Evolutionary conservation across 1,140 invertebrate species (phyloP), one percentile per base, ranked within the genome.

Genomic region (Bombus pascuorum): DNA sequence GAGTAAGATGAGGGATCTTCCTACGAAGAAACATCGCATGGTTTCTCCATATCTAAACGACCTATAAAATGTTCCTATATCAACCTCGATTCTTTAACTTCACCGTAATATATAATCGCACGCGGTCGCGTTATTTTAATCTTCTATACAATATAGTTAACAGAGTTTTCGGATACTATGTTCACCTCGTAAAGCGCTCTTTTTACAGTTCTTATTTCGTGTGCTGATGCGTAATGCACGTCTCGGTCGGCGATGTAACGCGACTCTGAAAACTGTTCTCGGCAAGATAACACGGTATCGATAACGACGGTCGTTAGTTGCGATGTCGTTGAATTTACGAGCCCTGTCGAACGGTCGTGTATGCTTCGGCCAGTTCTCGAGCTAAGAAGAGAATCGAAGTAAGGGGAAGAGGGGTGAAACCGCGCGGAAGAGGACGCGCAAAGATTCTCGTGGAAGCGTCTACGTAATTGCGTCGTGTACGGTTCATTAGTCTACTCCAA

Each of bases 401-500:
- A 72, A 74, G 66, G 72, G 47, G 59, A 34, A 25, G 66, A 72
- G 59, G 53, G 0, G 5, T 0, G 15, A 47, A 47, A 47, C 47
- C 47, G 47, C 47, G 47, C n/a, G 78, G 37, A 72, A 34, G 66
- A 72, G 75, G 53, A 47, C 74, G 81, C 15, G 80, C 68, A 87
- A 84, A 78, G 85, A 87, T 90, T 68, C 87, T 37, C 77, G 62
- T 80, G 53, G 65, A 87, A 87, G 77, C 79, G 83, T 62, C 89
- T 83, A 76, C 86, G 80, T 90, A 86, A 90, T 91, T 86, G 86
- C 83, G 83, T 88, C 71, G 83, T 44, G 81, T 90, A 81, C 83
- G 83, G 78, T 88, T 90, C 89, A 90, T 90, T 90, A 90, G 89
- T 83, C 80, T 59, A 79, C 81, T 80, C 87, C 15, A 62, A 47